Evolutionary conservation across 2,888 invertebrate genomes (phyloP), one percentile per base, ranked within the genome.

Genomic region (Drosophila siamana): DNA sequence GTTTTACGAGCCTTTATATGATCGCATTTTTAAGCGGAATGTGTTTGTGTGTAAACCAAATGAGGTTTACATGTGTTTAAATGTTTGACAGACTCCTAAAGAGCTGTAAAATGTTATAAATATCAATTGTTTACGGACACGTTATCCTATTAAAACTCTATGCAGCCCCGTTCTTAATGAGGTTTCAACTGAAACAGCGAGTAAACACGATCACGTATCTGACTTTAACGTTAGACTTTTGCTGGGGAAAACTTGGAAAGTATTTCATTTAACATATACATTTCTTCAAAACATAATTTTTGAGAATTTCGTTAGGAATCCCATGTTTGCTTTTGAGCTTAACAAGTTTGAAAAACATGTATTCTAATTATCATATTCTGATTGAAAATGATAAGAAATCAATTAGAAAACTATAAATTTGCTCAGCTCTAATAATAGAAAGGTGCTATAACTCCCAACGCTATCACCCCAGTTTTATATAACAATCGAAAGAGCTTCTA

Each of bases 11-110:
- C 15, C 8, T 57, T 13, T 16, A 36, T 46, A 28, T 59, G 50
- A 52, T 43, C 43, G 7, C 41, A 22, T 43, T 51, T 51, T 43
- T 41, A 50, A 11, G 51, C 15, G 13, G n/a, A 16, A 22, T 46
- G 24, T 40, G 56, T 19, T 36, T 19, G 19, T 19, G 19, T 19
- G 19, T 19, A 2, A 2, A 19, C 19, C 19, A 19, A 19, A 3
- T 40, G 40, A 16, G 26, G 4, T 41, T 30, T 2, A 41, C 28
- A 48, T 33, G 22, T 48, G 50, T 8, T n/a, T 15, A 44, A 24
- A 11, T 28, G 8, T 15, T 15, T 28, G 28, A 28, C 28, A 16
- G 52, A 19, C 54, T 22, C 9, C 13, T 11, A 13, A 54, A 43
- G 9, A 6, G 43, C 13, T 33, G 30, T 54, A 30, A 54, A 41